Percentiles rank a stretch among this genome's conserved stretches.
Conservation (phyloP, 2,797 vertebrate genomes). For the Lepus oiostolus region DNA sequence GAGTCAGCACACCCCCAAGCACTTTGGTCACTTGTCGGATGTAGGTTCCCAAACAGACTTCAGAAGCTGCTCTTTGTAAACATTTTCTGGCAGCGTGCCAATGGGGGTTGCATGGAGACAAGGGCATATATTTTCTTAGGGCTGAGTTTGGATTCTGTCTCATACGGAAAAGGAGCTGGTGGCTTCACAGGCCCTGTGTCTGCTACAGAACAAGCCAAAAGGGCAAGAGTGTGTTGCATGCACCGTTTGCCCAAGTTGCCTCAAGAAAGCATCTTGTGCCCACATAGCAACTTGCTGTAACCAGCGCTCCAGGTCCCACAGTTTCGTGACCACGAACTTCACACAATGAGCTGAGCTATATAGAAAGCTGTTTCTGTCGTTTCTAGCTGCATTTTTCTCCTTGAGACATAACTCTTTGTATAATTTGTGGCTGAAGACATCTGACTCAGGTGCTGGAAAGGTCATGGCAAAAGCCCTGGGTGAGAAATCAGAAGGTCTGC, state of each 20-base stretch:
- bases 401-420: background rate
- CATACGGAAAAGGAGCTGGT: background rate
- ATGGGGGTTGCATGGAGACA: background rate
- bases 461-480: background rate
- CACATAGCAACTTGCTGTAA: conserved; percentile 55
- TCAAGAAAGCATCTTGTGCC: conserved; percentile 65
- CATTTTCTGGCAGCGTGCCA: background rate
- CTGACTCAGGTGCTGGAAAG: background rate
- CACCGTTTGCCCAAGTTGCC: background rate
- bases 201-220: conserved; percentile 8
- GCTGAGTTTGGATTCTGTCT: background rate
- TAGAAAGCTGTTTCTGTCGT: conserved; percentile 31
- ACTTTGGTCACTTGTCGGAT: conserved; percentile 64
- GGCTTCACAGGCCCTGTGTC: background rate
- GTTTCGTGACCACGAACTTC: conserved; percentile 66
- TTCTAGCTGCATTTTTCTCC: conserved; percentile 27
- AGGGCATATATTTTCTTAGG: background rate
- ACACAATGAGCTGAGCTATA: conserved; percentile 55
- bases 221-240: conserved; percentile 62
- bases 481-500: background rate
- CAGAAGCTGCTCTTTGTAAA: background rate
- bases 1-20: conserved; percentile 84
- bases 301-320: background rate
- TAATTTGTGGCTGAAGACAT: background rate
- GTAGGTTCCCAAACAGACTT: conserved; percentile 44